phyloP scores from a whole-genome alignment of 2,888 invertebrate genomes.

The Dolomedes plantarius region DNA sequence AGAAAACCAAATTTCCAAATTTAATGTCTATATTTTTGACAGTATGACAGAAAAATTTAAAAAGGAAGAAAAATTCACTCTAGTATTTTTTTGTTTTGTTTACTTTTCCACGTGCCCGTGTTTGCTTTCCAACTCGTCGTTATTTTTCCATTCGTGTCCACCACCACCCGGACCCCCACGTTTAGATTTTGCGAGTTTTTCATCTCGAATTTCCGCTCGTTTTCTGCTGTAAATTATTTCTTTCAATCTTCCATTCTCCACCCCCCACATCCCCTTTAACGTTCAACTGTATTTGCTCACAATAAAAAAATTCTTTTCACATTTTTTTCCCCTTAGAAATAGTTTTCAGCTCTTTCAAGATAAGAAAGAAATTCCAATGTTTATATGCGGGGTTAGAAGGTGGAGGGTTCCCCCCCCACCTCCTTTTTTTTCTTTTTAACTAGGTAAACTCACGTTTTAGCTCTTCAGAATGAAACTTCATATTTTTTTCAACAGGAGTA shows the following conservation, averaged over 20 bases:
- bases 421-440: no score
- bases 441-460: no score
- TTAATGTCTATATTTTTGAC: not conserved
- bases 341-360: not conserved
- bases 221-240: not conserved
- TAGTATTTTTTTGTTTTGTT: not conserved
- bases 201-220: conserved; percentile 14
- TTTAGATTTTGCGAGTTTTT: not conserved
- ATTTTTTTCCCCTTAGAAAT: not conserved
- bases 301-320: not conserved
- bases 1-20: not conserved
- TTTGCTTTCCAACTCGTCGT: not conserved
- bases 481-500: no score
- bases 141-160: not conserved
- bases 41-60: not conserved
- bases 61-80: not conserved
- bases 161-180: not conserved
- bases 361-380: not conserved
- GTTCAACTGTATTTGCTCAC: not conserved
- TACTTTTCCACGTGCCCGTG: not conserved
- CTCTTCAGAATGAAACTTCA: no score
- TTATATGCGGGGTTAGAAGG: no score
- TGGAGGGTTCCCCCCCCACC: no score
- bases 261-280: not conserved
- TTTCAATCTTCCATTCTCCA: not conserved